These are phyloP conservation scores for Fulmarus glacialis DNA, from an alignment of 2,113 vertebrate species.

Conservation along the genomic window DNA sequence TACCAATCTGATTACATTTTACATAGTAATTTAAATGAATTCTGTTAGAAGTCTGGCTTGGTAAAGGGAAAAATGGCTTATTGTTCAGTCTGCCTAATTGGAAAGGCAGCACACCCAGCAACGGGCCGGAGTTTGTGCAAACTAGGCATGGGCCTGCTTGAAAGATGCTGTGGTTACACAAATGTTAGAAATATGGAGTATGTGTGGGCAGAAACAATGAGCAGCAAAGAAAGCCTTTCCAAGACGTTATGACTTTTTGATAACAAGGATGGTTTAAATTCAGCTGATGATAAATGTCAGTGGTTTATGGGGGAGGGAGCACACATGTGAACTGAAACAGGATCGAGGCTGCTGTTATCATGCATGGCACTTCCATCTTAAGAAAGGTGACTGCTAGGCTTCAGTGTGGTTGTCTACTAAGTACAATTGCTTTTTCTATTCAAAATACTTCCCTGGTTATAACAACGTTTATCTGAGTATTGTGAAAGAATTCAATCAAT, in stretches of 20 bases:
- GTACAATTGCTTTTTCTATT: neutral
- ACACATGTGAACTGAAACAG: neutral
- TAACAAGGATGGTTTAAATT: neutral
- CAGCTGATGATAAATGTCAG: neutral
- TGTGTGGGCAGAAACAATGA: conserved; percentile 21
- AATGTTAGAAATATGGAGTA: conserved; percentile 2
- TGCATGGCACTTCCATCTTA: neutral
- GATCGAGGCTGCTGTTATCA: neutral
- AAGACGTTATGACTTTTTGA: neutral
- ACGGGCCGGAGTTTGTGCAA: conserved; percentile 1
- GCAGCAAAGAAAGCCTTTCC: conserved; percentile 5
- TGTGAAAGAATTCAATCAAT: neutral
- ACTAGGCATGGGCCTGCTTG: neutral
- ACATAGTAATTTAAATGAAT: conserved; percentile 59
- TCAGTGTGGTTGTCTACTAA: neutral
- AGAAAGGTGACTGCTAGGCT: neutral
- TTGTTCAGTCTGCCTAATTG: neutral
- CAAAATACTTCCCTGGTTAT: neutral
- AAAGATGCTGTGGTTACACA: conserved; percentile 18
- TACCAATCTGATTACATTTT: conserved; percentile 54
- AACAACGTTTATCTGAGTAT: neutral
- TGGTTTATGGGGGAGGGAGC: neutral
- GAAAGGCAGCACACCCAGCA: conserved; percentile 19
- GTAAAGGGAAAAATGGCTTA: neutral
- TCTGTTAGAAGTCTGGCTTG: neutral